Base-by-base conservation (phyloP, 2,113 vertebrate genomes). In the Micromys minutus region DNA sequence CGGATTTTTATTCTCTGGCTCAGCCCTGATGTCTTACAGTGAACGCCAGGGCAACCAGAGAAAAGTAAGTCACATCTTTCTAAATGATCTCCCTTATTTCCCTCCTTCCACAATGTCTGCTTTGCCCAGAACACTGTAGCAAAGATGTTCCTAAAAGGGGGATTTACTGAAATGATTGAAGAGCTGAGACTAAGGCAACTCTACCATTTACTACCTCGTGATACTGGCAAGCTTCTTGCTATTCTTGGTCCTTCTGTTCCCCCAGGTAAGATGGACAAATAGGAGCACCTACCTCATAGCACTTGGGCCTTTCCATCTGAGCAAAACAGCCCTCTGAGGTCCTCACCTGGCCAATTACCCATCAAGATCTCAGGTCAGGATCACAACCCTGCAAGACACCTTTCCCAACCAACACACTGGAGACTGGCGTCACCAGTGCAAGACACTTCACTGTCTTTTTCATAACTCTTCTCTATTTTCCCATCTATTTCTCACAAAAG, bases 111-210 rank as follows among this genome's bases (percentile, higher is more conserved):
- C 55, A 85, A 75, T 34, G 81, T 29, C 81, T 52, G 0, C 45
- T 94, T 81, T 76, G 2, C 22, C 11, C 45, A 81, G 34, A 39
- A 80, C n/a, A 65, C 19, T 91, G 61, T 24, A 7, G 29, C 42
- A 71, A 96, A 94, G 67, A 52, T 87, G 89, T 29, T 94, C 91
- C 29, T 87, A 83, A 19, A 52, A 93, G 67, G 77, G 24, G 26
- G 12, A 81, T 13, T 57, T n/a, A 71, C 45, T 83, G n/a, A 89
- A 89, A 92, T 26, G 15, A 42, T 47, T 76, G 69, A 92, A 92
- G 19, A 85, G 39, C 45, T 59, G 45, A 94, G 57, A 93, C 16
- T 83, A 19, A 87, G 90, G 9, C 67, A 89, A 36, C 19, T 29
- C 93, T 71, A 90, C 11, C n/a, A 65, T 59, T 76, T 77, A 13